Percentiles rank a stretch among this genome's conserved stretches.
Evolutionary conservation across 2,797 vertebrate genomes (phyloP).

Genomic region (Cirrhinus molitorella): DNA sequence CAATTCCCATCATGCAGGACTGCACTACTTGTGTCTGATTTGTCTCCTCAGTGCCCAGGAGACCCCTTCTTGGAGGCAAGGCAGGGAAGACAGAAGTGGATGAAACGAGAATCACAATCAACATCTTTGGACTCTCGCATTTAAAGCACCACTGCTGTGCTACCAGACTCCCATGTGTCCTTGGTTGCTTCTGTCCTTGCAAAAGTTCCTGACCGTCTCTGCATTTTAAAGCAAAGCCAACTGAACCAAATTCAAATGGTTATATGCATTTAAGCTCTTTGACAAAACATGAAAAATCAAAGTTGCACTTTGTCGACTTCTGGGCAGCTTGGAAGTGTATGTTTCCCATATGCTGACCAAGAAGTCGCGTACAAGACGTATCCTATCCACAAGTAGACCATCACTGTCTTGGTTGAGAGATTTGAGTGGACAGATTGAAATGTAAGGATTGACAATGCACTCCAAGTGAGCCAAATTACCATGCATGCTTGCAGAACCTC

Average conservation of each 20-base stretch:
- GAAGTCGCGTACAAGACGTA: slow-evolving; percentile 59
- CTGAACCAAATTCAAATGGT: background rate
- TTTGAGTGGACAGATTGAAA: slow-evolving; percentile 45
- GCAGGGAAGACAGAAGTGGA: slow-evolving; percentile 12
- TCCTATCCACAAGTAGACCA: slow-evolving; percentile 42
- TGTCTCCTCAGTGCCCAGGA: slow-evolving; percentile 14
- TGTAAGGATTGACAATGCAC: slow-evolving; percentile 57
- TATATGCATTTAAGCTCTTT: slow-evolving; percentile 25
- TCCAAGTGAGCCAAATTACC: slow-evolving; percentile 63
- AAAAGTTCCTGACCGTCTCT: slow-evolving; percentile 24
- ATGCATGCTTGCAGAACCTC: slow-evolving; percentile 64
- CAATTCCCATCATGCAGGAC: slow-evolving; percentile 83
- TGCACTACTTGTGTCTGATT: slow-evolving; percentile 89
- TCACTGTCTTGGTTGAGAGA: slow-evolving; percentile 47
- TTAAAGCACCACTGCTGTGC: slow-evolving; percentile 58
- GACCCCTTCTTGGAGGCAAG: slow-evolving; percentile 2
- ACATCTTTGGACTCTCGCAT: slow-evolving; percentile 50
- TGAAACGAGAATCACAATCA: slow-evolving; percentile 65
- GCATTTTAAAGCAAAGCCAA: background rate
- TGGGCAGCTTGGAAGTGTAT: slow-evolving; percentile 56
- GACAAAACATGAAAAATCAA: slow-evolving; percentile 57
- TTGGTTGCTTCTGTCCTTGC: background rate
- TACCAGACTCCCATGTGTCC: slow-evolving; percentile 18
- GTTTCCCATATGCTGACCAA: slow-evolving; percentile 47
- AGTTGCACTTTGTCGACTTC: slow-evolving; percentile 74